A percentile compares a stretch with the other conserved stretches of the same genome.
Conservation (phyloP, 2,797 vertebrate genomes). For the Coreius guichenoti region DNA sequence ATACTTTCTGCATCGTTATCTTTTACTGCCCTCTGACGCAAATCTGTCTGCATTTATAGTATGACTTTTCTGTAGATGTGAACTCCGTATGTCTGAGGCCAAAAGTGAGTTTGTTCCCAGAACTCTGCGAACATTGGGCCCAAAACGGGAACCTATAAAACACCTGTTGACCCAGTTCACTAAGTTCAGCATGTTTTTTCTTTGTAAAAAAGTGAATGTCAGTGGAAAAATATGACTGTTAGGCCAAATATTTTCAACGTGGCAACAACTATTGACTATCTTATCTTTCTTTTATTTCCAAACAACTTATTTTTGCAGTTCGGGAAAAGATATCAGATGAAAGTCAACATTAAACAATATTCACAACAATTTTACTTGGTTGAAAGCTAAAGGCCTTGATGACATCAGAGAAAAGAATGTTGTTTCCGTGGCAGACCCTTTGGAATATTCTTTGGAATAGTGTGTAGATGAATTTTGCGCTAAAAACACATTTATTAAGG, state of each 20-base stretch:
- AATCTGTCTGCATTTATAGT: conserved; percentile 9
- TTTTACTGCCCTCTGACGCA: conserved; percentile 30
- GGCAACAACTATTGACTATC: not conserved
- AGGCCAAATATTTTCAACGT: not conserved
- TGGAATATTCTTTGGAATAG: conserved; percentile 50
- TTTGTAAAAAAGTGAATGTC: not conserved
- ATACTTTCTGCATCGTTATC: conserved; percentile 22
- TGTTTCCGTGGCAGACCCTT: not conserved
- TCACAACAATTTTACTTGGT: not conserved
- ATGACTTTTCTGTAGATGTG: not conserved
- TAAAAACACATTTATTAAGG: conserved; percentile 18
- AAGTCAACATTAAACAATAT: not conserved
- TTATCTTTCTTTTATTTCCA: not conserved
- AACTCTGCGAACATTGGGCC: conserved; percentile 1
- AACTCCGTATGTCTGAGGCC: not conserved
- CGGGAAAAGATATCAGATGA: not conserved
- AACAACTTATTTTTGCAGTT: not conserved
- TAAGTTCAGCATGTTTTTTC: not conserved
- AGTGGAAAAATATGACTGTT: not conserved
- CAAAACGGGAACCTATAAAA: conserved; percentile 17
- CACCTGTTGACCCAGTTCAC: conserved; percentile 13
- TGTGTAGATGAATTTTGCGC: conserved; percentile 61
- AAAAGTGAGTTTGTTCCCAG: not conserved
- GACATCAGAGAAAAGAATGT: not conserved
- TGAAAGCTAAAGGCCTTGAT: not conserved